phyloP scores from a whole-genome alignment of 2,113 vertebrate genomes.

The Myotis lucifugus region DNA sequence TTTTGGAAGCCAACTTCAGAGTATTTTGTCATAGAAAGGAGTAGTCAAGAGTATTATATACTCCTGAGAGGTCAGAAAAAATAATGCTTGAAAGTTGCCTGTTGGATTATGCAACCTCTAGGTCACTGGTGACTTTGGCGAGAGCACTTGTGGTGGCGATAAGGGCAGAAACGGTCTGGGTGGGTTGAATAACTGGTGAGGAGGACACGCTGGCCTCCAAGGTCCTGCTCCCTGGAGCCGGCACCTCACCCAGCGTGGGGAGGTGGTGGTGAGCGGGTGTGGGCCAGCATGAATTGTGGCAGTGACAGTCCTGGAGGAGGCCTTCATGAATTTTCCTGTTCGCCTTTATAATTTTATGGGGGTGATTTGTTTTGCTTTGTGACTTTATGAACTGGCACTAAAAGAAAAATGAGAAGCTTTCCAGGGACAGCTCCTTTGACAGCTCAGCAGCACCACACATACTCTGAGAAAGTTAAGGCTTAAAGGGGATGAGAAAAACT shows the following conservation, averaged over 20 bases:
- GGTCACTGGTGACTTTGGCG: neutral
- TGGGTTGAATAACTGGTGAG: too few species aligned
- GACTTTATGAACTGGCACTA: constrained; percentile 66
- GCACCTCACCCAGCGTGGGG: rapidly evolving
- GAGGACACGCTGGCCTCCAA: neutral
- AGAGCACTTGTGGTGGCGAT: neutral
- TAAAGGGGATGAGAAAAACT: constrained; percentile 7
- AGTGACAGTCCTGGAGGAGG: neutral
- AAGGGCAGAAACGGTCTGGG: neutral
- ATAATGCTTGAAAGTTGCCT: neutral
- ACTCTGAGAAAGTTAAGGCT: constrained; percentile 36
- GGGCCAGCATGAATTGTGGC: neutral
- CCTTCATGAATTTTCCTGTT: constrained; percentile 44
- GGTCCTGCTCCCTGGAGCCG: neutral
- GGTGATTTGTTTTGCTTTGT: constrained; percentile 75
- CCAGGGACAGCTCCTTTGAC: constrained; percentile 56
- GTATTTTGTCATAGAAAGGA: neutral
- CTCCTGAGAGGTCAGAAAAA: neutral
- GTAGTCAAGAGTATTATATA: neutral
- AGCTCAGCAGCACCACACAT: neutral
- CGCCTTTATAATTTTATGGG: constrained; percentile 61
- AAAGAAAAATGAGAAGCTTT: constrained; percentile 70
- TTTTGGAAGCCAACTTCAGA: neutral
- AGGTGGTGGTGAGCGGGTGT: neutral
- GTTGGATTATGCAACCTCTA: neutral